Percentiles rank a stretch among this genome's conserved stretches.
Conservation (phyloP, 2,888 invertebrate species). For the Polyommatus icarus region DNA sequence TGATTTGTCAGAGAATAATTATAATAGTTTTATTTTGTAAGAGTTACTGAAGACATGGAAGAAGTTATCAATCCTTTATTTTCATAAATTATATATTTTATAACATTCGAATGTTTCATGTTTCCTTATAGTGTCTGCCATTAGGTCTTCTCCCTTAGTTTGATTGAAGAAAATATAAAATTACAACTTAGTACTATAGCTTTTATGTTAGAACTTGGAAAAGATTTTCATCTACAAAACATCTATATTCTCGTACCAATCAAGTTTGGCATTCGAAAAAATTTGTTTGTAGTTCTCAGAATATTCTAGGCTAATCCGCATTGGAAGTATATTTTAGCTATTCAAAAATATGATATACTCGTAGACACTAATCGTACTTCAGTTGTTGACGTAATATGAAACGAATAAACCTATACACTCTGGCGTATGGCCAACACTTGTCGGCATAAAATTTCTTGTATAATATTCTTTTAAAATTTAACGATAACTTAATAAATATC, state of each 20-base stretch:
- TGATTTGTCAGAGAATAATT: too few relatives aligned
- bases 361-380: conserved; percentile 10
- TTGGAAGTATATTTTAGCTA: not conserved
- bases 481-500: conserved; percentile 14
- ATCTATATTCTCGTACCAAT: not conserved
- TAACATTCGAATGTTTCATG: too few relatives aligned
- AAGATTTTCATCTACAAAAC: not conserved
- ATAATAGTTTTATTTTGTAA: too few relatives aligned
- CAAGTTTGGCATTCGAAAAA: not conserved
- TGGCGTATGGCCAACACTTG: conserved; percentile 28
- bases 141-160: too few relatives aligned
- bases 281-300: not conserved
- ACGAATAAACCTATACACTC: conserved; percentile 4
- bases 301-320: not conserved
- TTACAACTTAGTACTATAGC: too few relatives aligned
- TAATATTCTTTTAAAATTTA: conserved; percentile 22
- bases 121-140: too few relatives aligned
- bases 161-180: too few relatives aligned
- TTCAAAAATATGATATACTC: conserved; percentile 7
- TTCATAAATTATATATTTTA: too few relatives aligned
- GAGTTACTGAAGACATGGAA: too few relatives aligned
- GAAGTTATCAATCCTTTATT: too few relatives aligned
- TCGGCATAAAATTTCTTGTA: conserved; percentile 24
- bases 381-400: conserved; percentile 20
- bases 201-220: too few relatives aligned